phyloP scores from a whole-genome alignment of 2,113 vertebrate genomes.

The Tenebrosternarchus preto region DNA sequence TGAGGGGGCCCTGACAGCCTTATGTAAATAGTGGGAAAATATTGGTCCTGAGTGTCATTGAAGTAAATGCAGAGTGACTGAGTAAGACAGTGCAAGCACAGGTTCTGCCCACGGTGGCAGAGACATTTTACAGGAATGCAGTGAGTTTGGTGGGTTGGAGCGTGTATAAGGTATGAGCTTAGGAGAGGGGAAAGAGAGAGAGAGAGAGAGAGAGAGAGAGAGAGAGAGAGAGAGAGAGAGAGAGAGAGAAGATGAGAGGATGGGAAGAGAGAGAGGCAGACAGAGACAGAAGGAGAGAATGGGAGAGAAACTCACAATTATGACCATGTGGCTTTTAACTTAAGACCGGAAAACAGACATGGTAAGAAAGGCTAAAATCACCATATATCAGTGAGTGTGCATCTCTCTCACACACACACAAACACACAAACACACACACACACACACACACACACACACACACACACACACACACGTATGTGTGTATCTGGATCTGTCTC shows the following conservation, averaged over 20 bases:
- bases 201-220: slow-evolving; percentile 10
- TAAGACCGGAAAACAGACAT: not conserved
- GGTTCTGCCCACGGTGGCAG: slow-evolving; percentile 22
- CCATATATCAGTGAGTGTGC: not conserved
- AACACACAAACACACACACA: too few species aligned
- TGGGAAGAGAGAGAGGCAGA: too few species aligned
- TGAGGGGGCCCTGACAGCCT: slow-evolving; percentile 45
- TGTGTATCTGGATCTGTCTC: not conserved
- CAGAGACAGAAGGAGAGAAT: not conserved
- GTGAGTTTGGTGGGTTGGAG: not conserved
- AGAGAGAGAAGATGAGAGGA: not conserved
- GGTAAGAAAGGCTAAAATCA: not conserved
- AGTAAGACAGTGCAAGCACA: slow-evolving; percentile 37
- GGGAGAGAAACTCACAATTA: not conserved
- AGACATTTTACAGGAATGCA: slow-evolving; percentile 3
- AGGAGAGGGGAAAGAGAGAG: not conserved
- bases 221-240: not conserved
- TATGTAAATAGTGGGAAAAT: slow-evolving; percentile 34
- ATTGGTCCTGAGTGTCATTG: slow-evolving; percentile 35
- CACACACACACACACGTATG: not conserved
- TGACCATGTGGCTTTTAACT: not conserved
- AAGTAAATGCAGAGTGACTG: slow-evolving; percentile 45
- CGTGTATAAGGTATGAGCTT: not conserved
- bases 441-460: too few species aligned
- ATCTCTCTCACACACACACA: too few species aligned